A percentile compares a stretch with the other conserved stretches of the same genome.
Conservation (phyloP, 2,797 vertebrate genomes). For the Coccyzus lansbergi region DNA sequence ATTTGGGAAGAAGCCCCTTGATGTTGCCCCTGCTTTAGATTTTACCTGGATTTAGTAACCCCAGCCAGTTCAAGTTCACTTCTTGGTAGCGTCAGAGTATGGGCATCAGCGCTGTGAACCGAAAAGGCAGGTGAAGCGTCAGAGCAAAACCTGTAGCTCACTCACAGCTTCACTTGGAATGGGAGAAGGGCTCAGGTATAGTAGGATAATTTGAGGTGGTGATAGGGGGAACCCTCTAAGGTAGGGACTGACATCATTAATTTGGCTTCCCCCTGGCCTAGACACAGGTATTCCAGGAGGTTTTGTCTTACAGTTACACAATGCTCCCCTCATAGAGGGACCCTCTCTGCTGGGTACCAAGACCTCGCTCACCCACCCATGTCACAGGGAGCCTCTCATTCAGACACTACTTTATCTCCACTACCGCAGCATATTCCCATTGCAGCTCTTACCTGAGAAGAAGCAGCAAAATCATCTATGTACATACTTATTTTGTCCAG, state of each 20-base stretch:
- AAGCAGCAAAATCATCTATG: neutral
- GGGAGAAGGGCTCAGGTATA: neutral
- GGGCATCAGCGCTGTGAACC: neutral
- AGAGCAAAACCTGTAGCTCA: neutral
- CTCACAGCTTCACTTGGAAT: neutral
- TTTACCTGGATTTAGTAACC: neutral
- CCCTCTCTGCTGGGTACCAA: neutral
- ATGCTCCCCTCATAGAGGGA: fast-evolving
- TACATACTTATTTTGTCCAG: neutral
- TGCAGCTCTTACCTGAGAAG: neutral
- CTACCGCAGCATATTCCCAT: neutral
- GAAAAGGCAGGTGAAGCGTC: neutral
- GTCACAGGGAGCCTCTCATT: neutral
- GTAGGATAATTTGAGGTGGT: neutral
- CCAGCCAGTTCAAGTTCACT: neutral
- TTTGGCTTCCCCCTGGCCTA: neutral
- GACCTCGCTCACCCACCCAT: neutral
- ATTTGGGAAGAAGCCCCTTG: neutral
- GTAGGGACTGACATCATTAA: neutral
- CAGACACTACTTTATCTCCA: neutral
- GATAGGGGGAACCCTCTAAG: neutral
- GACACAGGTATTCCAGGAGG: neutral
- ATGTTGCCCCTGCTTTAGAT: neutral
- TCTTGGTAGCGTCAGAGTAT: neutral
- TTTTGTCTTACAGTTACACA: neutral